A percentile compares a stretch with the other conserved stretches of the same genome.
phyloP scores from a whole-genome alignment of 2,113 vertebrate species.

The Eubucco bourcierii region DNA sequence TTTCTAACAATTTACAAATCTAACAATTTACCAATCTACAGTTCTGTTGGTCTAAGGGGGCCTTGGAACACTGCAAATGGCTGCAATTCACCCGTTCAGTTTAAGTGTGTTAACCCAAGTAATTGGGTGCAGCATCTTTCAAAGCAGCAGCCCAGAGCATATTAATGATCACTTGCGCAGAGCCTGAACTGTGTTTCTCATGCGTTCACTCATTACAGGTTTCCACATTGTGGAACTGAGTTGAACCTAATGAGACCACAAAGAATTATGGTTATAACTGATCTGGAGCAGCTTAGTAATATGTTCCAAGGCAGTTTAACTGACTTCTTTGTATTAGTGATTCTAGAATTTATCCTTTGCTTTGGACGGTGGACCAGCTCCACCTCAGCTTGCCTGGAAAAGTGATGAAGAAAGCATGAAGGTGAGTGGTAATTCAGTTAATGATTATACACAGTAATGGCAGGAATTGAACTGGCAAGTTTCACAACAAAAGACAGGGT shows the following conservation, averaged over 20 bases:
- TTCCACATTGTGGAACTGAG: neutral
- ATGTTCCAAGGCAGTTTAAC: slow-evolving; percentile 31
- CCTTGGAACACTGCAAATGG: neutral
- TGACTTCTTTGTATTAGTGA: slow-evolving; percentile 1
- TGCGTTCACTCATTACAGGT: slow-evolving; percentile 19
- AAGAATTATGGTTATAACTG: slow-evolving; percentile 62
- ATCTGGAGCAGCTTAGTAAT: slow-evolving; percentile 22
- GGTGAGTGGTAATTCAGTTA: neutral
- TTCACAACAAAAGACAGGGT: neutral
- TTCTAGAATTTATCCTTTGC: neutral
- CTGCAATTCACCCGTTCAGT: slow-evolving; percentile 44
- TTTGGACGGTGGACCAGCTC: neutral
- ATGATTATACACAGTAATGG: neutral
- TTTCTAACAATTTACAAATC: slow-evolving; percentile 38
- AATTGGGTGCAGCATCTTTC: slow-evolving; percentile 38
- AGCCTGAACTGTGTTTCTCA: neutral
- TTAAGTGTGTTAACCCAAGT: slow-evolving; percentile 50
- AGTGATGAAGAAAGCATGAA: neutral
- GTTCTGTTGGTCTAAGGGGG: neutral
- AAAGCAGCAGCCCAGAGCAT: slow-evolving; percentile 19
- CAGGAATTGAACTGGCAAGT: neutral
- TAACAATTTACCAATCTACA: slow-evolving; percentile 45
- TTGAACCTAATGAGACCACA: slow-evolving; percentile 53
- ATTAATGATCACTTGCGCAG: slow-evolving; percentile 43
- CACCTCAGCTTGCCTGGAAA: neutral